Base-by-base conservation (phyloP, 2,113 vertebrate species). In the Piliocolobus tephrosceles region DNA sequence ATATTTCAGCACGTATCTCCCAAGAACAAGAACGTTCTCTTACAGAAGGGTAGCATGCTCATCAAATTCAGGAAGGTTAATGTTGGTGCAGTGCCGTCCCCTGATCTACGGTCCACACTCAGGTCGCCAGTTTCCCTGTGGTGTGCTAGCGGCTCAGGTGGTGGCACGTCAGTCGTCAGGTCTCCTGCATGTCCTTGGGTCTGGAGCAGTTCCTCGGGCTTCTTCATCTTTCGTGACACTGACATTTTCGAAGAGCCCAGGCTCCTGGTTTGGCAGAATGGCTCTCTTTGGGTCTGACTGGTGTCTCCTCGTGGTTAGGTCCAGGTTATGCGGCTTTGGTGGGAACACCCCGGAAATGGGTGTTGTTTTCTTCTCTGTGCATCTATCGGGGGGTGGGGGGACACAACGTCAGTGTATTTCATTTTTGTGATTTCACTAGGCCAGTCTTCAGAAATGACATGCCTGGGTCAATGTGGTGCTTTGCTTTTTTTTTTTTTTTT, bases 51-150 rank as follows among this genome's bases (percentile, higher is more conserved):
- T 78, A 32, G 43, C 27, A 18, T 14, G 8, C 40, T 38, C 40
- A 1, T 40, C 17, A 58, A 10, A 35, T 4, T 50, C 55, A 38
- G 82, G 57, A 25, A 47, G 3, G 52, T 35, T 16, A 3, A n/a
- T 0, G 9, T 8, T 3, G 14, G 11, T 4, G 30, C 7, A 2
- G 13, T 10, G 12, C 66, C 0, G 0, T 58, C 32, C 12, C 3
- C 38, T 72, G 5, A 25, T 5, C 1, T 17, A 5, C 0, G 2
- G 40, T 23, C 87, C 16, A 6, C 3, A 5, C 30, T 30, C 5
- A 10, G 13, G 25, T 43, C 43, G 14, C 30, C 10, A 1, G 38
- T 84, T 52, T 52, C 14, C 32, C 22, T 1, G 3, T 6, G 32
- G 6, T 2, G 8, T 52, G 14, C 66, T 72, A n/a, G 84, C 66